Evolutionary conservation across 2,888 invertebrate genomes (phyloP), one percentile per base, ranked within the genome.

Genomic region (Nemoura dubitans): DNA sequence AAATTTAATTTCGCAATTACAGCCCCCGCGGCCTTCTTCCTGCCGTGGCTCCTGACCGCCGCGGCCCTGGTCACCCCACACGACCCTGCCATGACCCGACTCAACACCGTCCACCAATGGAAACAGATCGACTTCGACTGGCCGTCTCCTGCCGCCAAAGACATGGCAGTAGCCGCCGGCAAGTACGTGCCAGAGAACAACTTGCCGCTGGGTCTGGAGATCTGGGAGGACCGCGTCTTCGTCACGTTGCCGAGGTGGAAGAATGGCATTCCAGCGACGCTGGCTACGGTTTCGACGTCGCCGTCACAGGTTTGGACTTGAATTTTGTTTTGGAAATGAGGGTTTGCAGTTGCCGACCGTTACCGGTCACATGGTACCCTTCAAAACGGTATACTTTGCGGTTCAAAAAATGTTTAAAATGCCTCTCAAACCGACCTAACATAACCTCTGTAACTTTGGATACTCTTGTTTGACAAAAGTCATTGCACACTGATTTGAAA

Each of bases 181-280:
- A 92, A 93, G 85, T 97, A 94, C 90, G 92, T 95, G 29, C 94
- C 95, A 0, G 94, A 94, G 88, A 96, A 96, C 90, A 96, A 95
- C 90, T 91, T 96, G 26, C 96, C 97, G 0, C 91, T 96, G 84
- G 97, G 97, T 0, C 83, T 87, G 27, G 88, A 96, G 90, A 92
- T 95, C 1, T 94, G 94, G 92, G 93, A 93, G 3, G 92, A 95
- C 87, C 93, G 95, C 14, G 92, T 97, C 10, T 97, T 96, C 91
- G 92, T 97, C 0, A 95, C 96, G 0, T 92, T 96, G 85, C 97
- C 97, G 0, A 94, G 95, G 88, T 96, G 96, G 96, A 94, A 95
- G 85, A 91, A 91, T 0, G 97, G 97, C 0, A 93, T 96, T 7
- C 97, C 97, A 0, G 94, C 94, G 10, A 95, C 96, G 0, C 90